Evolutionary conservation across 2,888 invertebrate genomes (phyloP).

Genomic region (Desoria tigrina): DNA sequence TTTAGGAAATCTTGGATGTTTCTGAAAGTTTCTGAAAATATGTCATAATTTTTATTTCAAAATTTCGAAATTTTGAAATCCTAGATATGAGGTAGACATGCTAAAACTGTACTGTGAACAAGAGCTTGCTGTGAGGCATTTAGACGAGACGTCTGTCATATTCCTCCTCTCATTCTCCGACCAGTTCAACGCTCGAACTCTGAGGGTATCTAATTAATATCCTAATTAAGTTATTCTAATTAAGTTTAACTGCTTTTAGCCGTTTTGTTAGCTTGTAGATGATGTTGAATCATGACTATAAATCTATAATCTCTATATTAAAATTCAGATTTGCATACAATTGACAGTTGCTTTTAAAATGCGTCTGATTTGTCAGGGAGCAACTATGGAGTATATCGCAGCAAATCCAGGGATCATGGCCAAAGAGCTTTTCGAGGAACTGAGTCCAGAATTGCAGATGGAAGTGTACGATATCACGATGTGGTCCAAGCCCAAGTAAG

Average conservation of each 20-base stretch:
- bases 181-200: constrained; percentile 65
- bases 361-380: constrained; percentile 62
- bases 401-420: constrained; percentile 62
- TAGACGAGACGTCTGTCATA: constrained; percentile 67
- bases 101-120: constrained; percentile 67
- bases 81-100: constrained; percentile 64
- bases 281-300: too few relatives aligned
- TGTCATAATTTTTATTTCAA: too few relatives aligned
- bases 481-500: constrained; percentile 57
- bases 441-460: constrained; percentile 63
- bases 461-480: constrained; percentile 62
- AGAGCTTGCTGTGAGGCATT: constrained; percentile 61
- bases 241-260: too few relatives aligned
- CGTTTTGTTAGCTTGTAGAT: too few relatives aligned
- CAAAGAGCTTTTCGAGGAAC: constrained; percentile 63
- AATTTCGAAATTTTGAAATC: constrained; percentile 13
- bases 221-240: too few relatives aligned
- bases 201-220: constrained; percentile 61
- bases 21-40: neutral
- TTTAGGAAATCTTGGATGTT: neutral
- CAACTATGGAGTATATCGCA: constrained; percentile 62
- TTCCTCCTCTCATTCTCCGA: constrained; percentile 69
- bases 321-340: too few relatives aligned
- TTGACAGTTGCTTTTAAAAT: too few relatives aligned
- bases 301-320: too few relatives aligned